Conservation (phyloP, 2,113 vertebrate genomes). For the Corythoichthys intestinalis region DNA sequence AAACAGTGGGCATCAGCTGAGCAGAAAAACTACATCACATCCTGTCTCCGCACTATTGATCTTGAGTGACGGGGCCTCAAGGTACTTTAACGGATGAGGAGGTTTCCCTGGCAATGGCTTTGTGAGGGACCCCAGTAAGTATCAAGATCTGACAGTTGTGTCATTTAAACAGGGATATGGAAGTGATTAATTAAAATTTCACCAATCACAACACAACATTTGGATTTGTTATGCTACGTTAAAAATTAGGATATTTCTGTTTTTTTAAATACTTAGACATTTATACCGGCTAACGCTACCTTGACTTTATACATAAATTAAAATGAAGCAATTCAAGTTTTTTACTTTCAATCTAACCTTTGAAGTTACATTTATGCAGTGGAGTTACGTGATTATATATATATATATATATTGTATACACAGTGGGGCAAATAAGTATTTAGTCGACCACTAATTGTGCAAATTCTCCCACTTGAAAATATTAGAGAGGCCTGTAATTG, state of each 20-base stretch:
- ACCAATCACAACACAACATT: slow-evolving; percentile 44
- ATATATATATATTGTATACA: neutral
- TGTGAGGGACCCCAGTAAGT: slow-evolving; percentile 27
- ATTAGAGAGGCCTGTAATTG: too few species aligned
- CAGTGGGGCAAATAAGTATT: too few species aligned
- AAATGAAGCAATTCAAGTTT: neutral
- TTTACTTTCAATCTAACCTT: neutral
- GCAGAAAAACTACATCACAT: slow-evolving; percentile 54
- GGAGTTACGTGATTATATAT: neutral
- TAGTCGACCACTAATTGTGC: too few species aligned
- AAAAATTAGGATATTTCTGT: neutral
- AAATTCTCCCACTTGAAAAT: too few species aligned
- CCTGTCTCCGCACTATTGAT: slow-evolving; percentile 52
- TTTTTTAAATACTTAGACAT: neutral
- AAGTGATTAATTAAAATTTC: slow-evolving; percentile 14
- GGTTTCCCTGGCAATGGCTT: slow-evolving; percentile 44
- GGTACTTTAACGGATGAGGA: slow-evolving; percentile 60
- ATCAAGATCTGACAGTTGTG: slow-evolving; percentile 49
- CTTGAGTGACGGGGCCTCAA: slow-evolving; percentile 46
- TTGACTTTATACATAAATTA: neutral
- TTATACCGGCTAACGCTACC: neutral
- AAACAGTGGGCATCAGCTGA: slow-evolving; percentile 59
- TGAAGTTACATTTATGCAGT: neutral
- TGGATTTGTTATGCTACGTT: slow-evolving; percentile 4
- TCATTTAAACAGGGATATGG: slow-evolving; percentile 59